Evolutionary conservation across 2,888 invertebrate species (phyloP).

Genomic region (Lasiommata megera): DNA sequence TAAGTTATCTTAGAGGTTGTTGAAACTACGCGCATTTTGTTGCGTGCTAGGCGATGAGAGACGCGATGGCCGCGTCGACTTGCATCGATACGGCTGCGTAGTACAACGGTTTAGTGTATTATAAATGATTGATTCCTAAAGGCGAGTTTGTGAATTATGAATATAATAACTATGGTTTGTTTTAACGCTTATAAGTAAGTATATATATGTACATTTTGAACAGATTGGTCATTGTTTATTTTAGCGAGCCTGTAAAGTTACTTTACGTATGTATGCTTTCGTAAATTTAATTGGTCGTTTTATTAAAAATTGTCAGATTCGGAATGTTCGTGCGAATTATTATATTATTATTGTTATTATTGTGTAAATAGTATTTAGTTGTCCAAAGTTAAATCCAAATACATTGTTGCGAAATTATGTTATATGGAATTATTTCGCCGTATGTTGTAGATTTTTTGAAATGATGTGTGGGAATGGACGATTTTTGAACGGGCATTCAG

Average conservation of each 20-base stretch:
- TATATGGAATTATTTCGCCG: conserved; percentile 50
- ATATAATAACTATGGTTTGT: conserved; percentile 44
- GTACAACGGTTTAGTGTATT: conserved; percentile 39
- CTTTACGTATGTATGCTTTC: conserved; percentile 60
- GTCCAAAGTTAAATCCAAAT: conserved; percentile 74
- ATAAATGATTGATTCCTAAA: conserved; percentile 39
- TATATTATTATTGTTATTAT: conserved; percentile 41
- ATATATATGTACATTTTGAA: conserved; percentile 76
- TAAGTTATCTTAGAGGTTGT: conserved; percentile 27
- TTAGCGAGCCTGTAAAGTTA: conserved; percentile 63
- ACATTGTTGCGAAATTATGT: conserved; percentile 59
- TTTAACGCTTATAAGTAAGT: conserved; percentile 72
- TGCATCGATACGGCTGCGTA: conserved; percentile 37
- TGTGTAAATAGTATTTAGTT: conserved; percentile 78
- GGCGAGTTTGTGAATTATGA: conserved; percentile 47
- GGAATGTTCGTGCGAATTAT: conserved; percentile 48
- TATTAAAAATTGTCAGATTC: conserved; percentile 33
- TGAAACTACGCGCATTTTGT: conserved; percentile 17
- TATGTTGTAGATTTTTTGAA: conserved; percentile 53
- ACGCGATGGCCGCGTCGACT: not conserved
- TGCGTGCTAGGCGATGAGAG: not conserved
- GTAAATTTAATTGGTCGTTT: conserved; percentile 48
- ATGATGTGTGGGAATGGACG: conserved; percentile 43
- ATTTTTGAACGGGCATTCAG: conserved; percentile 51
- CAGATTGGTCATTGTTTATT: conserved; percentile 58